A percentile compares a stretch with the other conserved stretches of the same genome.
Evolutionary conservation across 2,888 invertebrate species (phyloP).

Genomic region (Epistrophella euchroma): DNA sequence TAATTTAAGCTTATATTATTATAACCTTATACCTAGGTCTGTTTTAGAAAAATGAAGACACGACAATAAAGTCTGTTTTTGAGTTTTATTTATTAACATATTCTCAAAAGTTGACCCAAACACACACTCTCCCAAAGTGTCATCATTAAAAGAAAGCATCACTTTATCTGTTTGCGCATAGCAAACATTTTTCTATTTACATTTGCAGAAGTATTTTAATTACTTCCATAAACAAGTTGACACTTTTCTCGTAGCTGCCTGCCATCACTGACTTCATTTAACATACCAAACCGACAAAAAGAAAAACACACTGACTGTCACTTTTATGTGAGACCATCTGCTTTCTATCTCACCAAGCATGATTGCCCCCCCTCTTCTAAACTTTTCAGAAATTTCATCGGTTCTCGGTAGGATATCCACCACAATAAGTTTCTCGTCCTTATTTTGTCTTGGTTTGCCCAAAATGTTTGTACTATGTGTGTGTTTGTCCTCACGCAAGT

Average conservation of each 20-base stretch:
- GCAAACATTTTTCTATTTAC: conserved; percentile 16
- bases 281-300: conserved; percentile 12
- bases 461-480: conserved; percentile 25
- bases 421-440: conserved; percentile 29
- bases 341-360: conserved; percentile 11
- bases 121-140: neutral
- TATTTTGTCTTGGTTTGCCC: conserved; percentile 14
- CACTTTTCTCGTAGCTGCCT: conserved; percentile 15
- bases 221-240: conserved; percentile 66
- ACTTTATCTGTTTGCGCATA: neutral
- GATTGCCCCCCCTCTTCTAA: conserved; percentile 18
- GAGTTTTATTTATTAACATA: neutral
- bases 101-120: neutral
- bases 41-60: neutral
- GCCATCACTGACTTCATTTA: conserved; percentile 34
- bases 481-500: conserved; percentile 51
- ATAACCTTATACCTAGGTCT: no score
- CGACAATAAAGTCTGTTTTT: neutral
- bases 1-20: no score
- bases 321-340: conserved; percentile 46
- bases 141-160: conserved; percentile 8
- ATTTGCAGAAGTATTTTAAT: conserved; percentile 53
- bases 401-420: conserved; percentile 51
- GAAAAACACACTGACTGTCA: conserved; percentile 8
- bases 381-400: conserved; percentile 61